Base-by-base conservation (phyloP, 2,888 invertebrate species). In the Eurois occulta region DNA sequence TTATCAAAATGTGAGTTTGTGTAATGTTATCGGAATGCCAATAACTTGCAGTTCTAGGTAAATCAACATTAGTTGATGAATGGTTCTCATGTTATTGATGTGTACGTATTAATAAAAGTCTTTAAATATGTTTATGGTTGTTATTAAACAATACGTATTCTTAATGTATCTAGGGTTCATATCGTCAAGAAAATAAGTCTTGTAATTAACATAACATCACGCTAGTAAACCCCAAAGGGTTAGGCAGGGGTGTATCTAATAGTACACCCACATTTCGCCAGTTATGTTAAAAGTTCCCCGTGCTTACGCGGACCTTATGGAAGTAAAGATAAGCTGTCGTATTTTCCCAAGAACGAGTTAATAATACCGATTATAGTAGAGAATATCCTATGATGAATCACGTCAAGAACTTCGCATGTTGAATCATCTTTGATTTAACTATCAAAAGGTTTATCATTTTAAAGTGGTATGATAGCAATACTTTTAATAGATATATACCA, bases 1-100 rank as follows among this genome's bases (percentile, higher is more conserved):
- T 82, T 82, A 84, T 84, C 85, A 67, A 60, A 68, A 24, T 21
- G 13, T 64, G 72, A 58, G 52, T 72, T 72, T 38, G 18, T 58
- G 38, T 43, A 35, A 48, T 43, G 38, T 65, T 84, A 84, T 77
- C 71, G 52, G 60, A 18, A 38, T 67, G n/a, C 21, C 48, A 67
- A 78, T 62, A 38, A 78, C 8, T 70, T n/a, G 18, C 66, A 66
- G 48, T 62, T 62, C 35, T 24, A 52, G 0, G 24, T 35, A 41
- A 62, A 52, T 60, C 43, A 48, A 46, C 11, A 43, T 43, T 35
- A 21, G 3, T 43, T 75, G 46, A 58, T 41, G 32, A 72, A 71
- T 64, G 41, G 69, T 5, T 38, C 6, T 38, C 18, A 28, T 24
- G 43, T 28, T 38, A 35, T 38, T 28, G n/a, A 75, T 18, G 41